These are phyloP conservation scores for Dysmachus trigonus DNA, from an alignment of 2,888 invertebrate species.

Conservation along the genomic window DNA sequence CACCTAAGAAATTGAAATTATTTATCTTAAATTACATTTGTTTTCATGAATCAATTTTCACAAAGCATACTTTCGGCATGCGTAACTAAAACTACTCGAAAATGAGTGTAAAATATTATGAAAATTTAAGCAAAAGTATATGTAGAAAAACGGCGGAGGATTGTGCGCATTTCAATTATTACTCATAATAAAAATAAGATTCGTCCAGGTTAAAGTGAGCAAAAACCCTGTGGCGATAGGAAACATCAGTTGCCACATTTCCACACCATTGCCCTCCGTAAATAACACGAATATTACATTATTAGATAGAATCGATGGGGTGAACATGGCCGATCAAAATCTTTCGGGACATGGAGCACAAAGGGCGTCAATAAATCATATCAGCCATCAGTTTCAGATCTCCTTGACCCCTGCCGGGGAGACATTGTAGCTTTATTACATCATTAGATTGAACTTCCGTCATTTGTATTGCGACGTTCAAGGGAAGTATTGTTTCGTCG, in stretches of 20 bases:
- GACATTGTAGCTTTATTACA: slow-evolving; percentile 40
- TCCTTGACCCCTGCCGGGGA: slow-evolving; percentile 32
- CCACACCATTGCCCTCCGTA: slow-evolving; percentile 46
- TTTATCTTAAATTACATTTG: no score
- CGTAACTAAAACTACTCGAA: background rate
- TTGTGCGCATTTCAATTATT: background rate
- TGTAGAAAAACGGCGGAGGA: background rate
- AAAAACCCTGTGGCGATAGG: slow-evolving; percentile 6
- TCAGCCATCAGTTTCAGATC: slow-evolving; percentile 45
- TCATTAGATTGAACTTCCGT: slow-evolving; percentile 36
- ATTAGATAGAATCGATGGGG: slow-evolving; percentile 46
- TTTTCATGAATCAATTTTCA: no score
- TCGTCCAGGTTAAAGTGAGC: background rate
- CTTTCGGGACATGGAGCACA: slow-evolving; percentile 43
- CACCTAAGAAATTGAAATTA: no score
- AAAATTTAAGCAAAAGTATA: background rate
- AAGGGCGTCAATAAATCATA: slow-evolving; percentile 50
- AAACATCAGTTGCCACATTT: slow-evolving; percentile 47
- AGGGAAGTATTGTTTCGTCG: slow-evolving; percentile 20
- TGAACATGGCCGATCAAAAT: slow-evolving; percentile 25
- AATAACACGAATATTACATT: slow-evolving; percentile 50
- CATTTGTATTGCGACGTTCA: background rate
- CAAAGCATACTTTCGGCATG: background rate
- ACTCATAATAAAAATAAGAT: background rate
- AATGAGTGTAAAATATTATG: background rate